Evolutionary conservation across 2,888 invertebrate species (phyloP).

Genomic region (Mythimna albipuncta): DNA sequence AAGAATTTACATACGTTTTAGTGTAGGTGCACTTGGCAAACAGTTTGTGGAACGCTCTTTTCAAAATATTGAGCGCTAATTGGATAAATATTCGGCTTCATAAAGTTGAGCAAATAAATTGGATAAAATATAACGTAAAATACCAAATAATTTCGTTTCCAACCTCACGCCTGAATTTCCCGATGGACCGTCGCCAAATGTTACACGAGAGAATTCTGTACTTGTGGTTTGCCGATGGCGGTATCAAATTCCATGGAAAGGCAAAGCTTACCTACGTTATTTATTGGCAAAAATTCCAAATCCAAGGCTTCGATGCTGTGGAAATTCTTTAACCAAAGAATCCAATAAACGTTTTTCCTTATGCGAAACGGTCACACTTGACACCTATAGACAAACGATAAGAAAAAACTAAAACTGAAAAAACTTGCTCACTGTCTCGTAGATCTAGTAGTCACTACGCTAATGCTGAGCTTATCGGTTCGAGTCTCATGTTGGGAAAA

Average conservation of each 20-base stretch:
- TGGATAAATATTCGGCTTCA: background rate
- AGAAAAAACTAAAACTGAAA: background rate
- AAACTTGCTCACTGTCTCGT: too few relatives aligned
- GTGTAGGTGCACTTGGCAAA: background rate
- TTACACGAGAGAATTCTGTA: conserved; percentile 17
- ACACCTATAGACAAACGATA: conserved; percentile 8
- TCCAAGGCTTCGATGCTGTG: background rate
- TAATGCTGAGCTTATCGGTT: background rate
- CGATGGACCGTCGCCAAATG: conserved; percentile 13
- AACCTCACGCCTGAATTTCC: conserved; percentile 24
- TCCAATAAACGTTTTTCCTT: conserved; percentile 26
- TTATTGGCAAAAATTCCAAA: conserved; percentile 29
- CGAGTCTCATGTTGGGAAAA: background rate
- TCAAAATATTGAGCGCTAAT: background rate
- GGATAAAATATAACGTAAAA: background rate
- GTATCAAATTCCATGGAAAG: conserved; percentile 36
- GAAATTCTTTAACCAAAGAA: conserved; percentile 31
- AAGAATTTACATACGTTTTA: background rate
- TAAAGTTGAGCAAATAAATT: background rate
- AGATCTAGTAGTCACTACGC: background rate
- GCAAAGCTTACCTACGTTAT: conserved; percentile 28
- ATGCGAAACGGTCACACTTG: conserved; percentile 14
- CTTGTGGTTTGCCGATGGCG: conserved; percentile 15
- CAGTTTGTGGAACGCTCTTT: background rate
- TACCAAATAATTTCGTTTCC: conserved; percentile 1